Evolutionary conservation across 2,888 invertebrate genomes (phyloP).

Genomic region (Halictus quadricinctus): DNA sequence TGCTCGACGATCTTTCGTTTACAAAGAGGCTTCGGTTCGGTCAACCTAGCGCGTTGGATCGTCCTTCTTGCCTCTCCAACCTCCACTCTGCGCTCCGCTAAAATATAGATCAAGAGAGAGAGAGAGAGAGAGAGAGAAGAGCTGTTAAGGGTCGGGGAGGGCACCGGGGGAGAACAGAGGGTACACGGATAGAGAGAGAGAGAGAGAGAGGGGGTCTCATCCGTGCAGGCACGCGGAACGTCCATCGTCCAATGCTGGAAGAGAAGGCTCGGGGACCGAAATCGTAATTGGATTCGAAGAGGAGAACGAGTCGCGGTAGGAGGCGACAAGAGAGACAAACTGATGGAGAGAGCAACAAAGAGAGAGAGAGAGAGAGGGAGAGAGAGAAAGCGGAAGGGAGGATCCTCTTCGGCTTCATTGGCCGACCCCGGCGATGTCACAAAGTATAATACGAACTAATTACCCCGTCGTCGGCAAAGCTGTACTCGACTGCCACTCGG

Average conservation of each 20-base stretch:
- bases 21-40: slow-evolving; percentile 64
- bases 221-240: slow-evolving; percentile 55
- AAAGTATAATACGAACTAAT: slow-evolving; percentile 80
- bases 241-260: slow-evolving; percentile 47
- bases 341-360: neutral
- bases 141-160: neutral
- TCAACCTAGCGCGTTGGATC: slow-evolving; percentile 43
- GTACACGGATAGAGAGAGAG: neutral
- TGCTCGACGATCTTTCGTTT: slow-evolving; percentile 65
- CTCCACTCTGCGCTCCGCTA: neutral
- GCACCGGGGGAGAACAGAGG: neutral
- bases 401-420: slow-evolving; percentile 62
- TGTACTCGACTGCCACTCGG: slow-evolving; percentile 75
- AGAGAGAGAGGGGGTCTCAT: slow-evolving; percentile 34
- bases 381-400: slow-evolving; percentile 19
- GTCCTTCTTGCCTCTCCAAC: slow-evolving; percentile 33
- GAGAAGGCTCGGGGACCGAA: slow-evolving; percentile 57
- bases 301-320: slow-evolving; percentile 32
- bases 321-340: slow-evolving; percentile 2
- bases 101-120: neutral
- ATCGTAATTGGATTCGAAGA: slow-evolving; percentile 72
- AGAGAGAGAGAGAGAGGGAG: neutral
- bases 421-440: slow-evolving; percentile 73
- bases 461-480: slow-evolving; percentile 79
- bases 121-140: neutral